Evolutionary conservation across 1,140 invertebrate genomes (phyloP), one percentile per base, ranked within the genome.

Genomic region (Microplitis mediator): DNA sequence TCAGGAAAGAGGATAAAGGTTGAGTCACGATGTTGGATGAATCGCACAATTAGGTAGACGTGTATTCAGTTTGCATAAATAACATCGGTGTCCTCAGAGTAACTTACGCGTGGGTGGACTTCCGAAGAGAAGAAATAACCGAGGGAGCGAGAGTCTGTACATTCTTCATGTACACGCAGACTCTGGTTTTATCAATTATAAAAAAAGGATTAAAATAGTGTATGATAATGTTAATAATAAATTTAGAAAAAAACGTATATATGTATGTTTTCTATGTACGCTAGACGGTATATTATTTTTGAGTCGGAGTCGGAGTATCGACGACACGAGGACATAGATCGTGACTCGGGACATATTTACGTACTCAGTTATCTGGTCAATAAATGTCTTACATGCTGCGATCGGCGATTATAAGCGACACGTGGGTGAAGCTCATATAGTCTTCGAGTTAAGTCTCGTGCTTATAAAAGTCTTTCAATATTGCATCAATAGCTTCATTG

Each of bases 31-130:
- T 79, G 74, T 76, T 76, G 76, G 76, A 76, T 76, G 77, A 77
- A 79, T 79, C 74, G 77, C 71, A 82, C 79, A 83, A 83, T 83
- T 83, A 83, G 81, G 75, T 76, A 75, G 61, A 77, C 77, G 71
- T 78, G 76, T 81, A 83, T 81, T 81, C 75, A 71, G 75, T 79
- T 82, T 81, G 77, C 77, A 83, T 82, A 81, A 82, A 82, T 80
- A 81, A 80, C 80, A 11, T 6, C 16, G 5, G 9, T 14, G 52
- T 56, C 52, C 16, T 23, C 52, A 14, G 52, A 16, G 52, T 56
- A 13, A 1, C 8, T 11, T 6, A 13, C 16, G 52, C 52, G 52
- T 56, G 52, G 52, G 52, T 56, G 13, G n/a, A 56, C 52, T 56
- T 56, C 52, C 52, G 16, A 56, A n/a, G 45, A 51, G 45, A 51